Evolutionary conservation across 2,888 invertebrate genomes (phyloP).

Genomic region (Sarcophaga subvicina): DNA sequence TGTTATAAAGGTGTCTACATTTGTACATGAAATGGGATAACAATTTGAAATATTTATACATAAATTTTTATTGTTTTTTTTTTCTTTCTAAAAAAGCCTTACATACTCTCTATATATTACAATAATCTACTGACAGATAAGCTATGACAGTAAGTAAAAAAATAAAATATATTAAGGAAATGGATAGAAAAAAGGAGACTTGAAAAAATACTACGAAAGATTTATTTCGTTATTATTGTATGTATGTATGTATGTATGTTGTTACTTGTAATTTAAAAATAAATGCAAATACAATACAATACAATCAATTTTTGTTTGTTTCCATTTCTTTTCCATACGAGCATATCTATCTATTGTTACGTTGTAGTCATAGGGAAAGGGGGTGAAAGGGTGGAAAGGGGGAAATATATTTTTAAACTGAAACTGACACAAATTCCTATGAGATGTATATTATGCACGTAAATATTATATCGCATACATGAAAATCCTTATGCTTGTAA

Average conservation of each 20-base stretch:
- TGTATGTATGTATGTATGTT: not conserved
- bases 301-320: conserved; percentile 78
- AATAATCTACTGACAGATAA: conserved; percentile 54
- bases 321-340: conserved; percentile 40
- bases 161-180: not conserved
- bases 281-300: conserved; percentile 77
- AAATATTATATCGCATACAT: conserved; percentile 34
- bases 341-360: not conserved
- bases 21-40: conserved; percentile 18
- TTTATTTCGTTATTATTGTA: conserved; percentile 45
- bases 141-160: conserved; percentile 26
- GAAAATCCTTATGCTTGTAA: conserved; percentile 2
- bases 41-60: conserved; percentile 43
- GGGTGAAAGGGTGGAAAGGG: not conserved
- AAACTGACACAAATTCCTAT: conserved; percentile 79
- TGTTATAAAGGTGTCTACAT: conserved; percentile 3
- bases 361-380: not conserved
- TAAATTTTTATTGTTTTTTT: not conserved
- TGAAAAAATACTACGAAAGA: conserved; percentile 28
- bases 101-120: conserved; percentile 19
- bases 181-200: not conserved
- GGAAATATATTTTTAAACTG: conserved; percentile 78
- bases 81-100: not conserved
- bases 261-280: conserved; percentile 74
- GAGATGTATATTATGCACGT: conserved; percentile 76